Percentiles rank a stretch among this genome's conserved stretches.
Conservation (phyloP, 1,140 invertebrate species). For the Chlorops oryzae region DNA sequence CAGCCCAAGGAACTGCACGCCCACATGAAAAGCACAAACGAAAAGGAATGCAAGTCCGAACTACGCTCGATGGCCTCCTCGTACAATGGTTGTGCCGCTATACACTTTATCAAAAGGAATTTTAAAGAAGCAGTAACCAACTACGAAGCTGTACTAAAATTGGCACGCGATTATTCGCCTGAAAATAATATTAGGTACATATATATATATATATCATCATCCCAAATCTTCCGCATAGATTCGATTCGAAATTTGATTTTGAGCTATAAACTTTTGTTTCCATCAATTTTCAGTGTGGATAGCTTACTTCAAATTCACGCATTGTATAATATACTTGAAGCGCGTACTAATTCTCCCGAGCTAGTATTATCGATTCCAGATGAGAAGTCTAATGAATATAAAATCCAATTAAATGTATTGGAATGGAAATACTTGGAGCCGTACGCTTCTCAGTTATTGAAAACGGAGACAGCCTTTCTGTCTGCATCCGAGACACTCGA, state of each 20-base stretch:
- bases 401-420: conserved; percentile 42
- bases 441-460: too few relatives aligned
- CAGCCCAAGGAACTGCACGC: conserved; percentile 60
- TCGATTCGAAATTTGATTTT: too few relatives aligned
- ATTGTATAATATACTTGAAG: conserved; percentile 57
- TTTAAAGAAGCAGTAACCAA: conserved; percentile 53
- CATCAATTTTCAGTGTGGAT: conserved; percentile 39
- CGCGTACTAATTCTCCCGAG: conserved; percentile 10
- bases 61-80: conserved; percentile 58
- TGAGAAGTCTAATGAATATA: conserved; percentile 16
- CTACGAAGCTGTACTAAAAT: conserved; percentile 55
- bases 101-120: conserved; percentile 56
- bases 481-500: too few relatives aligned
- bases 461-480: too few relatives aligned
- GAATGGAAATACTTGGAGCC: conserved; percentile 55
- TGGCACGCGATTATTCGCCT: conserved; percentile 30
- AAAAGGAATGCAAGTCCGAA: conserved; percentile 59
- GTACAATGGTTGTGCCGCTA: conserved; percentile 59
- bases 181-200: conserved; percentile 27
- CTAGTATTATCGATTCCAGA: too few relatives aligned
- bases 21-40: conserved; percentile 60
- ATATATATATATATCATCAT: background rate
- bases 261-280: background rate
- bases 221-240: too few relatives aligned
- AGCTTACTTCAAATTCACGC: conserved; percentile 60